Base-by-base conservation (phyloP, 2,797 vertebrate genomes). In the Craterocephalus amniculus region DNA sequence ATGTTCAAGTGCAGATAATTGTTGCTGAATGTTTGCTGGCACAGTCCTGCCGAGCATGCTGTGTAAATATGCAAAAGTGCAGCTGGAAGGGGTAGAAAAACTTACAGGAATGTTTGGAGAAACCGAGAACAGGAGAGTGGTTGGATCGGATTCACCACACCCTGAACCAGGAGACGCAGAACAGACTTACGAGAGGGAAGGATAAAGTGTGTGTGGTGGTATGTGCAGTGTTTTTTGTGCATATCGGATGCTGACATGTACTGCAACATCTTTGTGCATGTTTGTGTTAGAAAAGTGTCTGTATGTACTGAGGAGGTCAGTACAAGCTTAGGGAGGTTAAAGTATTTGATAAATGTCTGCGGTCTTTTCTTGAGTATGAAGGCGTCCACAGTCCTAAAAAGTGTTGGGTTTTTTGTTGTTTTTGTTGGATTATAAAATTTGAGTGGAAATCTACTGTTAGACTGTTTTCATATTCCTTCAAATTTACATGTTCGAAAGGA, bases 91-190 rank as follows among this genome's bases (percentile, higher is more conserved):
- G 26, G 59, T 67, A 54, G 59, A 70, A 70, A 74, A 70, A 70
- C 31, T 48, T 22, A 0, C 59, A 70, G 70, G 73, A 81, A 69
- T 83, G 72, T 76, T 72, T 67, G 56, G 56, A 67, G 74, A 78
- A 58, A 62, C 26, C 45, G 26, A 43, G 36, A 55, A 54, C 12
- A 24, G 40, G 49, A 67, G 11, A 77, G 3, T 9, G 18, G 64
- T 62, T 70, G 61, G 52, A 61, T 32, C 29, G 48, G 59, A 10
- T 85, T 40, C 54, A 24, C 71, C 57, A 31, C 65, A 49, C 55
- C 38, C 58, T 22, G 22, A 22, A 58, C 56, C 64, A 24, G 4
- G 58, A 83, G 38, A 82, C 16, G 10, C 58, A 60, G 20, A 62
- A 43, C 54, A 61, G 3, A 27, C 58, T 51, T 35, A 13, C 29